These are phyloP conservation scores for Tenthredo distinguenda DNA, from an alignment of 2,888 invertebrate species.

Conservation along the genomic window DNA sequence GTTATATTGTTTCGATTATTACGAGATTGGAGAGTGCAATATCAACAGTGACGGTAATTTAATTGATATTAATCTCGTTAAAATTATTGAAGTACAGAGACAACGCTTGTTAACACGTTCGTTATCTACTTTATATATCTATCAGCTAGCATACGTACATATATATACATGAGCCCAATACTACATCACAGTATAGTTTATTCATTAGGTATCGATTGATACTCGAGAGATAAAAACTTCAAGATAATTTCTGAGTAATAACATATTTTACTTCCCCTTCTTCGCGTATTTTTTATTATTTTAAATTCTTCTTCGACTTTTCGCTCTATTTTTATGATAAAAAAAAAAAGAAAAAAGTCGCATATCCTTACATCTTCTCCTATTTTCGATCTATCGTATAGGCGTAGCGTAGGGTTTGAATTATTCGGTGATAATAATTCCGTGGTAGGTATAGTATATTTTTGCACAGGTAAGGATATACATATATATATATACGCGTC, in stretches of 20 bases:
- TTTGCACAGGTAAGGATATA: not conserved
- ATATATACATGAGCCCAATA: not conserved
- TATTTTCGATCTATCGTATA: not conserved
- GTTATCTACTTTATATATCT: conserved; percentile 8
- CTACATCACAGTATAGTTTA: not conserved
- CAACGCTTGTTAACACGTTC: conserved; percentile 29
- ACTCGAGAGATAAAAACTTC: not conserved
- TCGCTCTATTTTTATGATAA: no score
- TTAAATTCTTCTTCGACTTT: not conserved
- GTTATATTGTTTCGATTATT: conserved; percentile 30
- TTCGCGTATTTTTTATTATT: not conserved
- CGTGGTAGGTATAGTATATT: not conserved
- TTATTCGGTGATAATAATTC: not conserved
- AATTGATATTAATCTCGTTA: conserved; percentile 45
- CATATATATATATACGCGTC: not conserved
- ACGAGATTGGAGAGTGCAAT: conserved; percentile 34
- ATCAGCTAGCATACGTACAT: not conserved
- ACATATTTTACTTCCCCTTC: not conserved
- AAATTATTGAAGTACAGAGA: conserved; percentile 36
- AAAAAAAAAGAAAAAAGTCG: no score
- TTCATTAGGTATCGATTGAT: conserved; percentile 19
- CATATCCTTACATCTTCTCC: not conserved
- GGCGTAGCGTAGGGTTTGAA: not conserved
- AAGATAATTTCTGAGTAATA: not conserved
- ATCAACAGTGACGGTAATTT: conserved; percentile 33